phyloP scores from a whole-genome alignment of 2,113 vertebrate species.

The Australoheros scitulus region DNA sequence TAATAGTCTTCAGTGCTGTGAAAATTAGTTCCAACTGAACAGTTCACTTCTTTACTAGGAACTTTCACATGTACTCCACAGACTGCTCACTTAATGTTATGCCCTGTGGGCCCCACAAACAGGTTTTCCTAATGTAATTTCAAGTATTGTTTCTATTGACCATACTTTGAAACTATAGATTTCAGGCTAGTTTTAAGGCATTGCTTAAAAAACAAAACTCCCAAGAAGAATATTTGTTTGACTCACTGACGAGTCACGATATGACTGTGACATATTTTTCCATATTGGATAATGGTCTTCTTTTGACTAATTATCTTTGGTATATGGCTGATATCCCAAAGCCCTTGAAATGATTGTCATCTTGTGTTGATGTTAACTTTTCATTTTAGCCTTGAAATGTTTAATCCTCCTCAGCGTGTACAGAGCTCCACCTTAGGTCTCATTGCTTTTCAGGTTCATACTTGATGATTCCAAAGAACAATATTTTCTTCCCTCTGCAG shows the following conservation, averaged over 20 bases:
- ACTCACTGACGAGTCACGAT: not conserved
- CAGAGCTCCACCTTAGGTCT: not conserved
- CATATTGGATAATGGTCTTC: not conserved
- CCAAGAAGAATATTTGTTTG: not conserved
- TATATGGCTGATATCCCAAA: not conserved
- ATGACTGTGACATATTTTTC: not conserved
- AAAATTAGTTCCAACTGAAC: not conserved
- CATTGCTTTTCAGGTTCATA: not conserved
- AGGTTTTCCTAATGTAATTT: slow-evolving; percentile 15
- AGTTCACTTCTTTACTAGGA: not conserved
- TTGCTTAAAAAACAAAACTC: not conserved
- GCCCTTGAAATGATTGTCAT: not conserved
- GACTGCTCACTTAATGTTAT: not conserved
- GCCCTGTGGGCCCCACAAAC: slow-evolving; percentile 7
- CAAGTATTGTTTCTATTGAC: slow-evolving; percentile 1
- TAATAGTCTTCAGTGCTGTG: not conserved
- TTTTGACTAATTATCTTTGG: not conserved
- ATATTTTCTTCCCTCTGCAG: not conserved
- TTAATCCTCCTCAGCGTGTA: not conserved
- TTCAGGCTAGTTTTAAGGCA: not conserved
- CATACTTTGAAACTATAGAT: not conserved
- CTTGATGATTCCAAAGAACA: not conserved
- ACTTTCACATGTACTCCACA: not conserved
- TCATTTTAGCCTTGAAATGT: not conserved
- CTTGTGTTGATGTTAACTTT: not conserved